These are phyloP conservation scores for Megaceryle maxima DNA, from an alignment of 2,113 vertebrate species.

Conservation along the genomic window DNA sequence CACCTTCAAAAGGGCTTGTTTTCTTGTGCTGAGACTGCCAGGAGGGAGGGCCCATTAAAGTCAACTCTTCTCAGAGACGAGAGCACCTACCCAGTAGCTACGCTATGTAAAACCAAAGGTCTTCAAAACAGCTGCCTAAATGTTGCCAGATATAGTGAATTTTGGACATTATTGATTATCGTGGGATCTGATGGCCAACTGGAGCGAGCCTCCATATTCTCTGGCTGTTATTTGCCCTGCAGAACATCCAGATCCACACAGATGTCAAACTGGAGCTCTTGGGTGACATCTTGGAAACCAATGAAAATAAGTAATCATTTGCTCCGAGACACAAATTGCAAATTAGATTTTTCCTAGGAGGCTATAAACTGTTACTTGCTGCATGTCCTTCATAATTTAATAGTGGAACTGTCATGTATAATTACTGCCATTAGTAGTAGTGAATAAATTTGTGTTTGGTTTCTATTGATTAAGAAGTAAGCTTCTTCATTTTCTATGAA, in stretches of 20 bases:
- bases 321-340: conserved; percentile 20
- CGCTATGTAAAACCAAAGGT: not conserved
- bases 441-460: conserved; percentile 51
- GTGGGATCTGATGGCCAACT: not conserved
- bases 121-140: not conserved
- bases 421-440: conserved; percentile 38
- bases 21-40: not conserved
- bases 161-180: not conserved
- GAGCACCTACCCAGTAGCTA: not conserved
- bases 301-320: conserved; percentile 19
- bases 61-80: not conserved
- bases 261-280: not conserved
- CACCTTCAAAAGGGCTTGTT: not conserved
- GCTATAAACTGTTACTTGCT: conserved; percentile 10
- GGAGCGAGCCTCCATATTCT: not conserved
- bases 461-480: conserved; percentile 60
- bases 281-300: not conserved
- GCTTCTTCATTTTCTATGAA: conserved; percentile 18
- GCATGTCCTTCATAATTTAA: conserved; percentile 31
- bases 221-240: not conserved
- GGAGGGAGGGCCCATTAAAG: not conserved
- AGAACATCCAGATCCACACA: not conserved
- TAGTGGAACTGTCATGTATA: conserved; percentile 25
- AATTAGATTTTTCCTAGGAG: conserved; percentile 21
- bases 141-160: not conserved